Percentiles rank a stretch among this genome's conserved stretches.
These are phyloP conservation scores for Hemicrepidius hirtus DNA, from an alignment of 2,888 invertebrate species.

Conservation along the genomic window DNA sequence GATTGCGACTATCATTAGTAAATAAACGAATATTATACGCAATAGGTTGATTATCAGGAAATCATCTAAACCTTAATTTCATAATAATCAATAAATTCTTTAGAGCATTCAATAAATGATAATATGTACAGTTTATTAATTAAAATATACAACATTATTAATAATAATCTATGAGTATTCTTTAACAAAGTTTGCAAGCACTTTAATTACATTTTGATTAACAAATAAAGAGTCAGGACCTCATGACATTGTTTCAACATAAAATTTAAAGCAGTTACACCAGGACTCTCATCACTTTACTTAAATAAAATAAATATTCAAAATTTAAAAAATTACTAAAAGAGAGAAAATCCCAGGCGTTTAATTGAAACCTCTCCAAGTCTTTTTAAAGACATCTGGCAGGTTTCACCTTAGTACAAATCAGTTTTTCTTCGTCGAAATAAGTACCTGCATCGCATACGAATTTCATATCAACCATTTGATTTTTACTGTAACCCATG, in stretches of 20 bases:
- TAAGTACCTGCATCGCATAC: constrained; percentile 76
- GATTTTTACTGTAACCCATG: constrained; percentile 74
- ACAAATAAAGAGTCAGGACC: constrained; percentile 40
- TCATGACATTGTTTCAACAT: constrained; percentile 31
- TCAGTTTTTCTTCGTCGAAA: constrained; percentile 74
- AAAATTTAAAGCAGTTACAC: neutral
- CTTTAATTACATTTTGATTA: constrained; percentile 40
- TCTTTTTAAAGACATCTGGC: constrained; percentile 66
- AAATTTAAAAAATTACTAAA: constrained; percentile 13
- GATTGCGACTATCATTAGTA: no score
- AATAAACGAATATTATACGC: no score
- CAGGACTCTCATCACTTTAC: neutral
- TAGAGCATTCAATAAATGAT: constrained; percentile 16
- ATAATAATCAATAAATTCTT: neutral
- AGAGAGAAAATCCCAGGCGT: constrained; percentile 1
- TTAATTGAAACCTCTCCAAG: neutral
- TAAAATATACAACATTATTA: constrained; percentile 51
- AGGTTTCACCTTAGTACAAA: constrained; percentile 72
- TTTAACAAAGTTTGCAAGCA: constrained; percentile 36
- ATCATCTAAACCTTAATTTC: no score
- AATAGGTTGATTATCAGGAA: no score
- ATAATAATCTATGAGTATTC: constrained; percentile 67
- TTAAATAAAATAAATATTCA: constrained; percentile 44
- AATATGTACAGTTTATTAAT: constrained; percentile 50
- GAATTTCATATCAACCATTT: constrained; percentile 77